Evolutionary conservation across 2,888 invertebrate genomes (phyloP), one percentile per base, ranked within the genome.

Genomic region (Abscondita cerata): DNA sequence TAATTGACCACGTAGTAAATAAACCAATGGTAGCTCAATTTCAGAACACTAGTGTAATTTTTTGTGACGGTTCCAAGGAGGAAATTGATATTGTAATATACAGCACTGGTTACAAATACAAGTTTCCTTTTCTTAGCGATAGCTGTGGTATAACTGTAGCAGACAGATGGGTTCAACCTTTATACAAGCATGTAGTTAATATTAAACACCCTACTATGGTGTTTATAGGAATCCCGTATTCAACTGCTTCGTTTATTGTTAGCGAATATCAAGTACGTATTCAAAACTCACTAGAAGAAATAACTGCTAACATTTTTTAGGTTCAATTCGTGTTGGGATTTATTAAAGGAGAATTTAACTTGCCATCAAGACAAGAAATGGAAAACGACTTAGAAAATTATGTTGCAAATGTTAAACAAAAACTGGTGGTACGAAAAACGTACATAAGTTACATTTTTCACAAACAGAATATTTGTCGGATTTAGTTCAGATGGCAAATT

Each of bases 101-200:
- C 74, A 91, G 90, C 73, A 93, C 93, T 73, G 91, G 85, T 11
- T 85, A 85, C 71, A 68, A 75, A 48, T 84, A 81, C 68, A 68
- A 69, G 19, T 84, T 83, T 71, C 84, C 84, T 9, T 85, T 85
- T 72, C 75, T 86, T 34, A 73, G 63, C 54, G 76, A 84, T 13
- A 85, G 86, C 2, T 92, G 92, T 76, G 87, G 85, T 1, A 84
- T 95, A 51, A 80, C 78, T 13, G 89, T 93, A 2, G 88, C n/a
- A 2, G 87, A 92, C 60, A 92, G 93, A 76, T 90, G 88, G 81
- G 89, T 96, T 12, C 87, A 87, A 72, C 90, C 92, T 0, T 84
- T 96, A 0, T 95, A 92, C 83, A 93, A 93, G 75, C 96, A 96
- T 75, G 81, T 95, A 52, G 86, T 96, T 36, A 91, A 95, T 76